Conservation (phyloP, 2,113 vertebrate genomes). For the Platanista minor region DNA sequence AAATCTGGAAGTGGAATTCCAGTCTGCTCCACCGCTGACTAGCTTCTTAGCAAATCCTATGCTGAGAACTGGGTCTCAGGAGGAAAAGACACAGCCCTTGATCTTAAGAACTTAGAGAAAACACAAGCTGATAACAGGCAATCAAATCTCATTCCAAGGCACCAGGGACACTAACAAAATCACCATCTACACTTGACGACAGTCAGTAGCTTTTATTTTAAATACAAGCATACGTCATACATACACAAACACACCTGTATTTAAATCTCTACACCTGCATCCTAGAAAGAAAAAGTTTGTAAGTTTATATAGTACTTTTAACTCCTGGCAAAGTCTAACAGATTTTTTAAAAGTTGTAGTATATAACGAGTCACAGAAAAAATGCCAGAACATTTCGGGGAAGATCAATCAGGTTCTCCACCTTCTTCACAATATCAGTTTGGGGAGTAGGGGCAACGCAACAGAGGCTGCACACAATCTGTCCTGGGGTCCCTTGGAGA, state of each 20-base stretch:
- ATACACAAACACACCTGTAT: neutral
- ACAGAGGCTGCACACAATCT: neutral
- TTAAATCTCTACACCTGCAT: neutral
- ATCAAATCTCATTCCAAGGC: neutral
- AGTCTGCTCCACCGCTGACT: neutral
- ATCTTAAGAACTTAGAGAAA: neutral
- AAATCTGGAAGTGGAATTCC: neutral
- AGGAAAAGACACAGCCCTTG: neutral
- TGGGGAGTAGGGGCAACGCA: neutral
- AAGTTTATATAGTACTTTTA: neutral
- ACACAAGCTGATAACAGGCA: neutral
- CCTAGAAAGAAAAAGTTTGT: neutral
- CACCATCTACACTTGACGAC: neutral
- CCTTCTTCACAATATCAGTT: neutral
- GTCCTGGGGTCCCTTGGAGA: neutral
- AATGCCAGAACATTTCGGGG: neutral
- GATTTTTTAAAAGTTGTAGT: neutral
- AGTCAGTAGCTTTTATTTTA: neutral
- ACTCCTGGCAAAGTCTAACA: neutral
- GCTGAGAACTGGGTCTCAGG: neutral
- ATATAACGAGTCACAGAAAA: neutral
- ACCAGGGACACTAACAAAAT: neutral
- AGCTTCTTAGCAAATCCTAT: neutral
- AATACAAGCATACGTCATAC: neutral
- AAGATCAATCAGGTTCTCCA: neutral